Base-by-base conservation (phyloP, 1,140 invertebrate species). In the Augochlora pura region DNA sequence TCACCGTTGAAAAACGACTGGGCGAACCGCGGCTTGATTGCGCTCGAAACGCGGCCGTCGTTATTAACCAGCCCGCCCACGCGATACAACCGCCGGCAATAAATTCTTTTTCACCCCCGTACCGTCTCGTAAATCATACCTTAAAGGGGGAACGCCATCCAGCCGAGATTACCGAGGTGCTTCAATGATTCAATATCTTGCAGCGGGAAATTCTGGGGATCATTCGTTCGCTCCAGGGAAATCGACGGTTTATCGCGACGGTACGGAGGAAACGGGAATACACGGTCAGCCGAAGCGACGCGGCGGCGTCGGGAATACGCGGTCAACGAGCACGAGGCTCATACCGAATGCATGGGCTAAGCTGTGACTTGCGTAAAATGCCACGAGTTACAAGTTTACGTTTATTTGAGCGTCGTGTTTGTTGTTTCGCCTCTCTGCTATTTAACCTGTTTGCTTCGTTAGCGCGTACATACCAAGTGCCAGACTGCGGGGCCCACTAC, bases 181-280 rank as follows among this genome's bases (percentile, higher is more conserved):
- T 27, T 27, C 16, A 54, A 79, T 79, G 67, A 78, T 78, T 70
- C 32, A 54, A 72, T 63, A 79, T 73, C 60, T 49, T 25, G 46
- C 27, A 25, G 54, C 21, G 8, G 21, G 54, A 52, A 70, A 63
- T 38, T 49, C 8, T 12, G 46, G 21, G 21, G 23, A 27, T 16
- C 42, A 10, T 5, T 42, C 32, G 1, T 4, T 66, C 25, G 52
- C 25, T 14, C 46, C 42, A 21, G 8, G 52, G 54, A 52, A 70
- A 57, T 63, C 27, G 27, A 1, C 60, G 1, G 1, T 5, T 25
- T 32, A 32, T 32, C 32, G 32, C 32, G 32, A 32, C 32, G 32
- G 32, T 32, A 32, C 32, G 32, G 32, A 32, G 32, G 32, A 2
- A 32, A 32, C 32, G 32, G 32, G 1, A 32, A 32, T 32, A 32